Evolutionary conservation across 2,113 vertebrate genomes (phyloP).

Genomic region (Pseudopodoces humilis): DNA sequence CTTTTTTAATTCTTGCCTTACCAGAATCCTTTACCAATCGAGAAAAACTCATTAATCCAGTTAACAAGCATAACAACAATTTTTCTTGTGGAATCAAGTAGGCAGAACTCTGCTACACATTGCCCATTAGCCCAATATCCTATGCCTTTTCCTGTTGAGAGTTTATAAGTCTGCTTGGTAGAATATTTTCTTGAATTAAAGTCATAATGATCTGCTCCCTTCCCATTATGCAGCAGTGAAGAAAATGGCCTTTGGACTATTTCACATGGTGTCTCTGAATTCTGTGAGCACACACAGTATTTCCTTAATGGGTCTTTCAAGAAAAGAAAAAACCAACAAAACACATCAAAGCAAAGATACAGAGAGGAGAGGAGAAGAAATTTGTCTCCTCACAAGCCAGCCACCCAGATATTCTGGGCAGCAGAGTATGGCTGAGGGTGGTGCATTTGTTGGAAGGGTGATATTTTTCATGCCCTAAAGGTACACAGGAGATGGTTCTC

Average conservation of each 20-base stretch:
- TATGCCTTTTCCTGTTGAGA: not conserved
- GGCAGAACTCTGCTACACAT: not conserved
- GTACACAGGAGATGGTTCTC: not conserved
- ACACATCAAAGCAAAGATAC: not conserved
- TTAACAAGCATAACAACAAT: constrained; percentile 35
- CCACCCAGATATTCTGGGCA: not conserved
- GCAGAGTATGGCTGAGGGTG: not conserved
- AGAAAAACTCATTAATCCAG: constrained; percentile 53
- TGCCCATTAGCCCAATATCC: not conserved
- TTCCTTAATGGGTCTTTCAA: not conserved
- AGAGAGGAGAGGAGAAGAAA: not conserved
- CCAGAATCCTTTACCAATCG: constrained; percentile 26
- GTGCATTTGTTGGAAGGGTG: not conserved
- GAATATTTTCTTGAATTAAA: not conserved
- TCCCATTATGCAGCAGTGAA: not conserved
- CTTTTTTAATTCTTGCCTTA: constrained; percentile 34
- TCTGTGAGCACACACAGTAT: not conserved
- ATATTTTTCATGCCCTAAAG: not conserved
- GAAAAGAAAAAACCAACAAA: not conserved
- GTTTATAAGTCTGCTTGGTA: not conserved
- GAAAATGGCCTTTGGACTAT: not conserved
- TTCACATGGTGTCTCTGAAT: not conserved
- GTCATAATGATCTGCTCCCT: not conserved
- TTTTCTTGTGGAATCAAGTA: constrained; percentile 59
- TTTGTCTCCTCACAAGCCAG: not conserved